Conservation (phyloP, 2,113 vertebrate species). For the Sceloporus tristichus region DNA sequence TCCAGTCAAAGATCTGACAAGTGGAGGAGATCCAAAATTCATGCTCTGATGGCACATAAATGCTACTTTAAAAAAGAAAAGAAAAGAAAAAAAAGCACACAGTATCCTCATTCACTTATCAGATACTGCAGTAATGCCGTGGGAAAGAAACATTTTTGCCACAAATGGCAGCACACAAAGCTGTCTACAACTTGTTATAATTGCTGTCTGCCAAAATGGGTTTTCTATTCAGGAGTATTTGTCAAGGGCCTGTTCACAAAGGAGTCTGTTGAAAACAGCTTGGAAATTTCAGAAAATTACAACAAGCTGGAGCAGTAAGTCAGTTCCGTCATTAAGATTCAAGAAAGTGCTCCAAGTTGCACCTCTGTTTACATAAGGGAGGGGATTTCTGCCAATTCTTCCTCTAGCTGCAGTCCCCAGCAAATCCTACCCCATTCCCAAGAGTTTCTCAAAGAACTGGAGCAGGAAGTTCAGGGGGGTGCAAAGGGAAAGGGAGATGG, state of each 20-base stretch:
- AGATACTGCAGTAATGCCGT: constrained; percentile 30
- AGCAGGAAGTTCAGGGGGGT: no score
- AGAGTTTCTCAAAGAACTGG: background rate
- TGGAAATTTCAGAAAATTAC: constrained; percentile 54
- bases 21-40: constrained; percentile 19
- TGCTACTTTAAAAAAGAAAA: background rate
- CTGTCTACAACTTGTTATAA: constrained; percentile 39
- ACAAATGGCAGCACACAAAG: constrained; percentile 41
- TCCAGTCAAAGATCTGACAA: background rate
- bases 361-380: background rate
- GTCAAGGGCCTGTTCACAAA: constrained; percentile 44
- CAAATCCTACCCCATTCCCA: background rate
- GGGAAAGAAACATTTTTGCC: constrained; percentile 47
- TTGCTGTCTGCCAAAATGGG: constrained; percentile 59
- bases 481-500: background rate
- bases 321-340: constrained; percentile 23
- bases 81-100: background rate
- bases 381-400: background rate
- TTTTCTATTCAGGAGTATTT: constrained; percentile 46
- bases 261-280: constrained; percentile 38
- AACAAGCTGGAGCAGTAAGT: constrained; percentile 37
- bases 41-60: constrained; percentile 18
- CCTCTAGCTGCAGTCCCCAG: background rate
- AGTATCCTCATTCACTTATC: constrained; percentile 33
- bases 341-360: background rate